These are phyloP conservation scores for Lasioglossum calceatum DNA, from an alignment of 2,888 invertebrate genomes.

Conservation along the genomic window DNA sequence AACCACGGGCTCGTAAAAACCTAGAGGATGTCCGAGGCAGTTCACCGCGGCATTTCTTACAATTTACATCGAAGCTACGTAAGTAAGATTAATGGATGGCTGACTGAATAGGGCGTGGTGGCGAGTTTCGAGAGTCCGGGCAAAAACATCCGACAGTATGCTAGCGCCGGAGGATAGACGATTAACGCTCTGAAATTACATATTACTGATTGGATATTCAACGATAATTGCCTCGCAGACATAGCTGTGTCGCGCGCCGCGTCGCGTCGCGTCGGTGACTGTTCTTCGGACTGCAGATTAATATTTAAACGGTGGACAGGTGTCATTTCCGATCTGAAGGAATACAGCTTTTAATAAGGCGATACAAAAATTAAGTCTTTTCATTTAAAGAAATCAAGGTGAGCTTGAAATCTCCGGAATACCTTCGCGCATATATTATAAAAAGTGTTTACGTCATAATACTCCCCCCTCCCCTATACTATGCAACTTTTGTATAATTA, in stretches of 20 bases:
- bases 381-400: no score
- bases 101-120: slow-evolving; percentile 37
- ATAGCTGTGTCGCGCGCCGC: no score
- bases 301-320: not conserved
- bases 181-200: slow-evolving; percentile 46
- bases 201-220: slow-evolving; percentile 51
- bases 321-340: not conserved
- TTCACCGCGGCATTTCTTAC: slow-evolving; percentile 58
- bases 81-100: slow-evolving; percentile 69
- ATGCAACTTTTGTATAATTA: no score
- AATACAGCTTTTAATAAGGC: not conserved
- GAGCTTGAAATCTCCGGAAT: no score
- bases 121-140: slow-evolving; percentile 25
- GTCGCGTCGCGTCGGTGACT: not conserved
- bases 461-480: no score
- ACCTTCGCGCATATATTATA: no score
- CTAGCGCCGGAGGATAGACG: slow-evolving; percentile 18
- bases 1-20: slow-evolving; percentile 54
- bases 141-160: slow-evolving; percentile 35
- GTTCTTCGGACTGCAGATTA: not conserved
- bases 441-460: no score
- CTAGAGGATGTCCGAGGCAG: slow-evolving; percentile 32
- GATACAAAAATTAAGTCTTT: no score
- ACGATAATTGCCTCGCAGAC: slow-evolving; percentile 28
- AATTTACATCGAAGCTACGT: slow-evolving; percentile 67